Conservation (phyloP, 2,888 invertebrate genomes). For the Agrilus mali region DNA sequence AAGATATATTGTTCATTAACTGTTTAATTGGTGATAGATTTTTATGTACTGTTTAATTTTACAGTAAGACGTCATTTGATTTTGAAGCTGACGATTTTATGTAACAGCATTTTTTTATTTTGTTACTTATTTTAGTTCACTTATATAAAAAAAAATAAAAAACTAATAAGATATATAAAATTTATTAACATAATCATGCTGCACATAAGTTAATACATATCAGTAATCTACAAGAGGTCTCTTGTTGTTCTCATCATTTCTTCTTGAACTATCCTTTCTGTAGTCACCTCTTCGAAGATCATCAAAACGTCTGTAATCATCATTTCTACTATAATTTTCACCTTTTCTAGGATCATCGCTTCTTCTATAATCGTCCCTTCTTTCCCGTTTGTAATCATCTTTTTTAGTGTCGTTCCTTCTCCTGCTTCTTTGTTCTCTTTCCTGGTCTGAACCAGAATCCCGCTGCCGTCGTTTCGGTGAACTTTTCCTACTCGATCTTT, state of each 20-base stretch:
- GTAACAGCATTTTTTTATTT: no score
- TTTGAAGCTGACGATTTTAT: no score
- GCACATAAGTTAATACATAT: background rate
- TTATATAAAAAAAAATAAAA: no score
- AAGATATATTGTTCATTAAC: no score
- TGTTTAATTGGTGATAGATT: no score
- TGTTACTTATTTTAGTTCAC: no score
- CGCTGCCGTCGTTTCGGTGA: constrained; percentile 13
- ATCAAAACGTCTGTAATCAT: constrained; percentile 18
- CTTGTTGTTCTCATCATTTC: constrained; percentile 23
- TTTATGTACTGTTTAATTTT: no score
- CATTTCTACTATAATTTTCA: constrained; percentile 14
- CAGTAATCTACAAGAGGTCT: constrained; percentile 25
- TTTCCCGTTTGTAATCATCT: constrained; percentile 11
- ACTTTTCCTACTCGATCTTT: constrained; percentile 8
- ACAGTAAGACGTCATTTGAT: no score
- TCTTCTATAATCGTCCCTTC: constrained; percentile 15
- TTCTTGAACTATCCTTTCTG: constrained; percentile 20
- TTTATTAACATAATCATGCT: no score
- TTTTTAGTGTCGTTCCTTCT: constrained; percentile 8
- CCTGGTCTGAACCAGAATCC: constrained; percentile 9
- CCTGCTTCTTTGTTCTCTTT: constrained; percentile 4
- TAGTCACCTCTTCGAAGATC: constrained; percentile 17
- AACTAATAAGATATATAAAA: no score
- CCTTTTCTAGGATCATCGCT: constrained; percentile 18